Base-by-base conservation (phyloP, 1,140 invertebrate species). In the Heliconius hewitsoni region DNA sequence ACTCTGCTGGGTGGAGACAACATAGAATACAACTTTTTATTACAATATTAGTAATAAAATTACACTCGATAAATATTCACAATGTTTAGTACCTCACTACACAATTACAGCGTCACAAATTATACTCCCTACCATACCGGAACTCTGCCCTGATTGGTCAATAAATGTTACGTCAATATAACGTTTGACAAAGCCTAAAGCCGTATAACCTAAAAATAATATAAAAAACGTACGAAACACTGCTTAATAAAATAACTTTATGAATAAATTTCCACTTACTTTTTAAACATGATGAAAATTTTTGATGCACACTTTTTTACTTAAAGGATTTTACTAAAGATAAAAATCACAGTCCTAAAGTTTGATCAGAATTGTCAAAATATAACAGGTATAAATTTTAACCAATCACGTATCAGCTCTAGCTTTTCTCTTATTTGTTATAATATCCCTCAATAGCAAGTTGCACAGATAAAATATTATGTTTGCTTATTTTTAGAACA, bases 271-370 rank as follows among this genome's bases (percentile, higher is more conserved):
- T 71, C 19, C 76, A 93, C 92, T 92, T 88, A 93, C 92, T 93
- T 93, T 85, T 93, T 93, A 82, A 93, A 93, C 92, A 93, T 93
- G 74, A 82, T 91, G 87, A 37, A 70, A 78, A 52, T 52, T 72
- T 80, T 77, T 34, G 39, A 37, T 77, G 74, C 72, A 78, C 80
- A 52, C 27, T 74, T 19, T 66, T 70, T 60, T 60, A 60, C 71
- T 46, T 39, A 55, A 46, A 74, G 18, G 42, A 77, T 46, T 77
- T 77, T 74, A 55, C 66, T 27, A 55, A 30, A 57, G 39, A 76
- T 82, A 27, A 80, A 80, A 81, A 70, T 80, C 83, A 71, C 79
- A 74, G 23, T 39, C 78, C 81, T 57, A 78, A 72, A 81, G 77
- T 80, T 81, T 75, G 75, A 77, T 77, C 73, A 78, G 71, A 84